phyloP scores from a whole-genome alignment of 2,113 vertebrate species.

The Mormoops blainvillei region DNA sequence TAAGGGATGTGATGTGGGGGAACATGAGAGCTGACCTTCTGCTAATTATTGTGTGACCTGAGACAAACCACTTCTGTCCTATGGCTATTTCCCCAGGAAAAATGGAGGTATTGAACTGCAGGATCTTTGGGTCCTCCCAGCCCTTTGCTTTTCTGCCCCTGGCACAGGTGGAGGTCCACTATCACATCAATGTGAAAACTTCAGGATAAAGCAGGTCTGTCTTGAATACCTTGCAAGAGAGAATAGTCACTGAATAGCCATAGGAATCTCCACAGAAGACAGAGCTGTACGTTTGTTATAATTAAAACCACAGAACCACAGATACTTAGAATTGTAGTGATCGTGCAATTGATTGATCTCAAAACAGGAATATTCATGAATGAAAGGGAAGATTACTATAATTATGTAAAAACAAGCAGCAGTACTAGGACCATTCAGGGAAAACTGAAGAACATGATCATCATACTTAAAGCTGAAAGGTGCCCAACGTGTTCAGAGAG shows the following conservation, averaged over 20 bases:
- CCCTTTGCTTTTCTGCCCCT: neutral
- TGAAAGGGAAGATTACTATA: neutral
- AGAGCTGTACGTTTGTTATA: neutral
- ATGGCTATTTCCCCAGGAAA: neutral
- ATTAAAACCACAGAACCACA: neutral
- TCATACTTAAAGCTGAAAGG: neutral
- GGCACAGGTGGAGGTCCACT: neutral
- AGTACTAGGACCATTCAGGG: neutral
- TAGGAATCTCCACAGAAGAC: neutral
- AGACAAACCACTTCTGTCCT: neutral
- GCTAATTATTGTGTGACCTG: neutral
- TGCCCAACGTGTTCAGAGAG: fast-evolving
- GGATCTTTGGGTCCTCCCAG: neutral
- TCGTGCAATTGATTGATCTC: neutral
- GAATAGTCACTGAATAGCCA: neutral
- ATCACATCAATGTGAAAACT: neutral
- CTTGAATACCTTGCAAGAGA: neutral
- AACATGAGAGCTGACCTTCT: neutral
- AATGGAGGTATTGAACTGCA: neutral
- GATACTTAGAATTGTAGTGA: neutral
- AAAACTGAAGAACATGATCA: neutral
- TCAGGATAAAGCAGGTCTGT: neutral
- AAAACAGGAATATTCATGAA: neutral
- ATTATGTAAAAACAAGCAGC: neutral
- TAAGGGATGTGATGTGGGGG: neutral